Base-by-base conservation (phyloP, 2,888 invertebrate species). In the Drosophila eohydei region DNA sequence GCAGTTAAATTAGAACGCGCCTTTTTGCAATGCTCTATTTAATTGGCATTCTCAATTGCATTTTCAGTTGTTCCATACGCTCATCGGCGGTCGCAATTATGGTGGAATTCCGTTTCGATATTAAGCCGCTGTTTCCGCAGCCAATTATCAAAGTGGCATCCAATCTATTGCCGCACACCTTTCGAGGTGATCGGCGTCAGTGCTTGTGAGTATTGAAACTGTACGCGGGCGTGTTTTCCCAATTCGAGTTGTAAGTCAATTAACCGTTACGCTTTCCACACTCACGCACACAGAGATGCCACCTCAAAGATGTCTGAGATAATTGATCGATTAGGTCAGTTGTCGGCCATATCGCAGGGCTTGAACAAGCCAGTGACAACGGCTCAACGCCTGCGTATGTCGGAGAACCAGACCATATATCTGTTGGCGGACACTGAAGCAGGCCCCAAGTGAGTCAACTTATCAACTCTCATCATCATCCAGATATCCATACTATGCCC, bases 261-360 rank as follows among this genome's bases (percentile, higher is more conserved):
- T 80, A 71, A 78, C 78, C 81, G 77, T 71, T 84, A 67, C 81
- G 59, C 48, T 82, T 84, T 83, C 75, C 82, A 81, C 80, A 87
- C 83, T 93, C 82, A 59, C 56, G 59, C 54, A n/a, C 77, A 74
- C 80, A 95, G 95, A 92, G 95, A 95, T 91, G 94, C 94, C 73
- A 94, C 95, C 77, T 93, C 94, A 54, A 94, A 94, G 89, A 93
- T 95, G 78, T 93, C 94, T 1, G 94, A 94, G 86, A 93, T 96
- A 51, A 93, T 97, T 36, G 96, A 97, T 91, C 93, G 93, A 9
- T 94, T 97, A 90, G 97, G 97, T 0, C 94, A 95, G 90, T 94
- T 95, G 63, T 97, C 97, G 3, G 96, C 96, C 0, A 91, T 92
- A 21, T 96, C 96, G 4, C 97, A 97, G 92, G 96, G 95, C 2